A percentile compares a stretch with the other conserved stretches of the same genome.
phyloP scores from a whole-genome alignment of 30 jellyfish, hydroid and myxozoan genomes.

The Aurelia aurita region DNA sequence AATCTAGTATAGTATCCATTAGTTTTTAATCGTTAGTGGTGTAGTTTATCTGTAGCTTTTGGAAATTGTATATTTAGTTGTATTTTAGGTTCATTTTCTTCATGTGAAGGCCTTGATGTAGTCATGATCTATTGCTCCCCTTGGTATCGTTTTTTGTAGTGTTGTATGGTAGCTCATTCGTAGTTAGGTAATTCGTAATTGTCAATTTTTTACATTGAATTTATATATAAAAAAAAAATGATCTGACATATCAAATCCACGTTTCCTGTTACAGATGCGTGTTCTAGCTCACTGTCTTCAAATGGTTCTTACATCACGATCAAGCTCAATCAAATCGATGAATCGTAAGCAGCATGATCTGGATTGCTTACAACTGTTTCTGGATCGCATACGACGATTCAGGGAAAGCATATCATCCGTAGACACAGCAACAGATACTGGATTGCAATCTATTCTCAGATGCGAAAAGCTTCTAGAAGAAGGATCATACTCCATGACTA shows the following conservation, averaged over 20 bases:
- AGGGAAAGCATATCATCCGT: conserved; percentile 65
- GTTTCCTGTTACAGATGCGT: conserved; percentile 61
- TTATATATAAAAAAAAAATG: too few relatives aligned
- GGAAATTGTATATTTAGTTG: too few relatives aligned
- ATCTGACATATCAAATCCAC: neutral
- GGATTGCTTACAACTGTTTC: conserved; percentile 74
- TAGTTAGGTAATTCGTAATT: too few relatives aligned
- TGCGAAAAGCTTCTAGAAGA: conserved; percentile 86
- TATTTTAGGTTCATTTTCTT: too few relatives aligned
- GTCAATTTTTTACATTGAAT: too few relatives aligned
- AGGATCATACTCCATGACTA: conserved; percentile 75
- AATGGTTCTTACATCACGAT: conserved; percentile 74
- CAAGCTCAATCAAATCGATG: conserved; percentile 69
- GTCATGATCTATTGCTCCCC: too few relatives aligned
- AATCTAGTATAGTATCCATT: too few relatives aligned
- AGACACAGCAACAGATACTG: conserved; percentile 36
- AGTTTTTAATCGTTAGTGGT: too few relatives aligned
- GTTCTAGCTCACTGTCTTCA: conserved; percentile 83
- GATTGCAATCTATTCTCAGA: conserved; percentile 59
- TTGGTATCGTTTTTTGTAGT: too few relatives aligned
- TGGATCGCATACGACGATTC: conserved; percentile 79
- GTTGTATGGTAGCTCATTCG: too few relatives aligned
- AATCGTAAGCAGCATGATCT: conserved; percentile 73
- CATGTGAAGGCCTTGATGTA: too few relatives aligned
- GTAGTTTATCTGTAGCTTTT: too few relatives aligned